phyloP scores from a whole-genome alignment of 2,797 vertebrate species.

The Thamnophis elegans region DNA sequence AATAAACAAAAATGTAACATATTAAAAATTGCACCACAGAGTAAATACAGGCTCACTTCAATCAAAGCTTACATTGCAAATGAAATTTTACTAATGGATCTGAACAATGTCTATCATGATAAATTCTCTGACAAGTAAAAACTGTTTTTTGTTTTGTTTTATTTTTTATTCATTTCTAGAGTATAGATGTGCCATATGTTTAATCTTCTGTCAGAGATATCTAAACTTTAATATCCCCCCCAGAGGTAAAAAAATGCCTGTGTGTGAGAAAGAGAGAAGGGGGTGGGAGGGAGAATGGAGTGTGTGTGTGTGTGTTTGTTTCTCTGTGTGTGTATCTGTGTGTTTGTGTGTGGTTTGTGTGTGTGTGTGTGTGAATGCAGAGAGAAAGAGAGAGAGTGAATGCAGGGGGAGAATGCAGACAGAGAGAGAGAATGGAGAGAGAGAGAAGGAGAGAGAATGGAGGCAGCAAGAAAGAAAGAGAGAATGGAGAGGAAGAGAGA shows the following conservation, averaged over 20 bases:
- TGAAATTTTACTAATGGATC: slow-evolving; percentile 43
- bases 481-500: too few relatives aligned
- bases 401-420: too few relatives aligned
- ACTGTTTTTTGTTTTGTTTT: background rate
- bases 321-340: too few relatives aligned
- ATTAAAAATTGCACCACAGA: slow-evolving; percentile 45
- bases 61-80: slow-evolving; percentile 15
- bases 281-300: too few relatives aligned
- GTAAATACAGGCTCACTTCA: slow-evolving; percentile 20
- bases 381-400: too few relatives aligned
- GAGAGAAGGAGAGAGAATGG: too few relatives aligned
- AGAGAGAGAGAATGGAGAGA: too few relatives aligned
- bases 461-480: too few relatives aligned
- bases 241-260: slow-evolving; percentile 30
- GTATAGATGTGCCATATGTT: slow-evolving; percentile 13
- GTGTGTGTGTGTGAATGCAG: too few relatives aligned
- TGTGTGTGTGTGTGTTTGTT: too few relatives aligned
- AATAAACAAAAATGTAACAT: slow-evolving; percentile 21
- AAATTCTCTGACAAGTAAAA: slow-evolving; percentile 35
- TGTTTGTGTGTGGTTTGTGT: too few relatives aligned
- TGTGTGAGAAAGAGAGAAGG: too few relatives aligned
- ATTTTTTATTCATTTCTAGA: slow-evolving; percentile 35
- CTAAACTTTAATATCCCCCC: slow-evolving; percentile 32
- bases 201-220: slow-evolving; percentile 37
- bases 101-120: slow-evolving; percentile 30